phyloP scores from a whole-genome alignment of 2,113 vertebrate species.

The Eonycteris spelaea region DNA sequence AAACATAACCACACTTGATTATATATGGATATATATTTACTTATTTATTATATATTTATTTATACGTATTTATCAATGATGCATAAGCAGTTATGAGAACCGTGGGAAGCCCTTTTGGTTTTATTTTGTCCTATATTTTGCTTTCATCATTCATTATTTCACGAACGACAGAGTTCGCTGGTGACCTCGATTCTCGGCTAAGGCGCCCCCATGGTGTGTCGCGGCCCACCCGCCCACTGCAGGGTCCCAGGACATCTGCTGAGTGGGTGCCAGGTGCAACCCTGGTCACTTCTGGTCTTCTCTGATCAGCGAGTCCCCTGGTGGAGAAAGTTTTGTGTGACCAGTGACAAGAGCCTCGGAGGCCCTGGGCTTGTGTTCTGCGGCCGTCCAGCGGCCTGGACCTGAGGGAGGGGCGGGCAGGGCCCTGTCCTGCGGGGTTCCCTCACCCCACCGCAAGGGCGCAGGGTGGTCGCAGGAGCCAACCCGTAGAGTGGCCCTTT shows the following conservation, averaged over 20 bases:
- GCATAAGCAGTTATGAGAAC: background rate
- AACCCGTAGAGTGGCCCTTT: background rate
- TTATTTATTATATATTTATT: background rate
- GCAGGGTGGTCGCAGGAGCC: rapidly evolving
- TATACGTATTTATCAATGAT: background rate
- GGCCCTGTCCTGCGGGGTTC: background rate
- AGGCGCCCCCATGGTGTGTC: rapidly evolving
- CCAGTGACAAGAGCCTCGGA: background rate
- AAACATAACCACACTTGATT: background rate
- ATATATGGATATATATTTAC: too few species aligned
- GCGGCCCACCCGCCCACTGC: rapidly evolving
- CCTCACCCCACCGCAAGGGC: too few species aligned
- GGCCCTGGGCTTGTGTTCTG: rapidly evolving
- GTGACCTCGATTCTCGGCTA: background rate
- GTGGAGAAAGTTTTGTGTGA: background rate
- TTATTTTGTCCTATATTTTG: rapidly evolving
- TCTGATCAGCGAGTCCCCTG: background rate
- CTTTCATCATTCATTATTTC: background rate
- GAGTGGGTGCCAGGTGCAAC: too few species aligned
- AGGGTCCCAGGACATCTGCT: too few species aligned
- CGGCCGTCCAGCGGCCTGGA: background rate
- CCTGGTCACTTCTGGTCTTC: background rate
- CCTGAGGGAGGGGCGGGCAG: background rate
- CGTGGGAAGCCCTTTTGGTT: rapidly evolving
- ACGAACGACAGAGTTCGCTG: rapidly evolving